A percentile compares a stretch with the other conserved stretches of the same genome.
phyloP scores from a whole-genome alignment of 2,113 vertebrate genomes.

The Dasyurus viverrinus region DNA sequence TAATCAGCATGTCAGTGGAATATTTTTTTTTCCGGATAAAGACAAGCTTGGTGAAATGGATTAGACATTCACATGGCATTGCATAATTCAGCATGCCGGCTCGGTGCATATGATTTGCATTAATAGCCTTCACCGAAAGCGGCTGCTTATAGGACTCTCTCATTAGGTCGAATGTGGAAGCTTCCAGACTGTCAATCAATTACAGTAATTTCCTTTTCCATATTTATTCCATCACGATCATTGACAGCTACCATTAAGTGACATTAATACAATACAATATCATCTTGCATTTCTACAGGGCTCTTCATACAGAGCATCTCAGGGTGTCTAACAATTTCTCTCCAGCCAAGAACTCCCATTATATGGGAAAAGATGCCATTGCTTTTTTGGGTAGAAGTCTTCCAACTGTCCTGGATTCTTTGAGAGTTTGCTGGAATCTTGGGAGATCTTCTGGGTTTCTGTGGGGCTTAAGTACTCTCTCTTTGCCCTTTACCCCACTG shows the following conservation, averaged over 20 bases:
- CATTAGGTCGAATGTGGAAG: constrained; percentile 86
- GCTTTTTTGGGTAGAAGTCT: constrained; percentile 32
- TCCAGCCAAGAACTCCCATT: constrained; percentile 76
- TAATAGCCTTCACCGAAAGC: constrained; percentile 83
- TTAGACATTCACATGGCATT: constrained; percentile 84
- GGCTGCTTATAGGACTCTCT: constrained; percentile 82
- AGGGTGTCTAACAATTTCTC: constrained; percentile 64
- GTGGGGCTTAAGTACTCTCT: constrained; percentile 15
- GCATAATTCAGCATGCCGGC: constrained; percentile 87
- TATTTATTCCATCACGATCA: constrained; percentile 87
- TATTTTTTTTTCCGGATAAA: constrained; percentile 82
- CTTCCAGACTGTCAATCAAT: constrained; percentile 89
- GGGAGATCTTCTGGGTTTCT: constrained; percentile 27
- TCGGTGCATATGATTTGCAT: constrained; percentile 87
- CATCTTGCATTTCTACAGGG: constrained; percentile 82
- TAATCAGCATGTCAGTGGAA: constrained; percentile 85
- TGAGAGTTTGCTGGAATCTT: constrained; percentile 5
- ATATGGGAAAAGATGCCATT: constrained; percentile 48
- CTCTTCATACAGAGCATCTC: constrained; percentile 72
- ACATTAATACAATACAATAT: constrained; percentile 87
- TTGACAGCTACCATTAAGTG: constrained; percentile 88
- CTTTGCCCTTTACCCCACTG: constrained; percentile 5
- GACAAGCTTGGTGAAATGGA: constrained; percentile 83
- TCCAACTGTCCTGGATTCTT: constrained; percentile 3
- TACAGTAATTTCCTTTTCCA: constrained; percentile 89